Evolutionary conservation across 2,113 vertebrate species (phyloP).

Genomic region (Myanophis thanlyinensis): DNA sequence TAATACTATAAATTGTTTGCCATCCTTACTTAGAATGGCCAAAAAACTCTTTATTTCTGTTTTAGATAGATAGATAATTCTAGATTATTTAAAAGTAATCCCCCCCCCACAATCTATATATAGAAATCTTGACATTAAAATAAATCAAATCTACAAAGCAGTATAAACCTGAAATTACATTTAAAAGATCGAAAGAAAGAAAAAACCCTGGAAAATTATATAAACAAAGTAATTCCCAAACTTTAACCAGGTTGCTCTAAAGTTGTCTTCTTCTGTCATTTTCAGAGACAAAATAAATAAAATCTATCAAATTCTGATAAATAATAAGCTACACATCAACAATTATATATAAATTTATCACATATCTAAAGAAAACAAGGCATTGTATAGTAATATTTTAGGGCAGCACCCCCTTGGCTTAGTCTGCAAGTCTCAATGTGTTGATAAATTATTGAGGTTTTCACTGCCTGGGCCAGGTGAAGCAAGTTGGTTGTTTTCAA

Average conservation of each 20-base stretch:
- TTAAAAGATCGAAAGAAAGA: neutral
- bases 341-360: neutral
- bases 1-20: neutral
- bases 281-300: neutral
- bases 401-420: neutral
- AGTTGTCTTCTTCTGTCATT: neutral
- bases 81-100: neutral
- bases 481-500: neutral
- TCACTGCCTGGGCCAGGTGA: neutral
- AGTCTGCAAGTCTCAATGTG: neutral
- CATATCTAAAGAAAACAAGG: neutral
- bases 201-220: neutral
- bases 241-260: neutral
- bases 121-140: too few species aligned
- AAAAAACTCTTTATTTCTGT: neutral
- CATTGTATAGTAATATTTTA: neutral
- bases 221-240: neutral
- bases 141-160: too few species aligned
- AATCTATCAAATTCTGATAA: neutral
- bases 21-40: neutral
- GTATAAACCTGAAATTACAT: neutral
- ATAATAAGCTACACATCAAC: neutral
- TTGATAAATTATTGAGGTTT: neutral
- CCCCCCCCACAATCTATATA: too few species aligned
- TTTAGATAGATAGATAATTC: neutral